Evolutionary conservation across 2,888 invertebrate species (phyloP).

Genomic region (Neelides folsomi): DNA sequence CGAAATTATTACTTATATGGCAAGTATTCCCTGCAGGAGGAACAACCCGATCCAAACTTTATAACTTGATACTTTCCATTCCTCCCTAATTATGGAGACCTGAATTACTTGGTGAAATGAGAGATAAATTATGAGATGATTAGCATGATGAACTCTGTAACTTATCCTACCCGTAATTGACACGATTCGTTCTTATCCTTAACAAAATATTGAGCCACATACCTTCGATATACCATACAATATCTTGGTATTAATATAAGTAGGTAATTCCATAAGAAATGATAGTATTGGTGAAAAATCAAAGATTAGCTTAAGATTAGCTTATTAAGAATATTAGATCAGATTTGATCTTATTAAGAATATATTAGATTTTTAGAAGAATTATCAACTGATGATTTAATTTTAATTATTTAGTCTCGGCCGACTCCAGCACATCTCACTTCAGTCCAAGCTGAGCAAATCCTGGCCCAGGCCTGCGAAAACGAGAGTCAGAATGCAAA

Average conservation of each 20-base stretch:
- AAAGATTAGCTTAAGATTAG: too few relatives aligned
- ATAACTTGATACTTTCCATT: conserved; percentile 1
- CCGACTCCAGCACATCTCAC: conserved; percentile 93
- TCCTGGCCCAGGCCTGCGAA: conserved; percentile 88
- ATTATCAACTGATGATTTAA: conserved; percentile 2
- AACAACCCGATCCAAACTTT: conserved; percentile 12
- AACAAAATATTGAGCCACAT: neutral
- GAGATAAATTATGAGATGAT: too few relatives aligned
- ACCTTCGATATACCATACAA: too few relatives aligned
- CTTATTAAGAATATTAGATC: too few relatives aligned
- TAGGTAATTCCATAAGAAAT: too few relatives aligned
- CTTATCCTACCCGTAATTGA: neutral
- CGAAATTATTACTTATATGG: too few relatives aligned
- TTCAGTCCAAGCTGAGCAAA: conserved; percentile 90
- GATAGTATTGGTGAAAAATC: too few relatives aligned
- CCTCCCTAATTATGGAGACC: neutral
- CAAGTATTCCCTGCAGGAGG: too few relatives aligned
- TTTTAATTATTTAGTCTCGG: conserved; percentile 53
- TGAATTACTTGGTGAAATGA: too few relatives aligned
- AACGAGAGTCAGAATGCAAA: conserved; percentile 96
- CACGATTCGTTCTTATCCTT: too few relatives aligned
- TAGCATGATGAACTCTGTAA: neutral
- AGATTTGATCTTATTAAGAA: too few relatives aligned
- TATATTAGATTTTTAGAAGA: neutral
- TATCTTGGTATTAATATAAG: too few relatives aligned